Conservation (phyloP, 1,140 invertebrate species). For the Bombyx mori region ASM3026992v2 NC_085107.1:7376501-7377000, state of each 20-base stretch:
- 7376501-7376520: slow-evolving; percentile 51
- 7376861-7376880: slow-evolving; percentile 56
- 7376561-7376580: slow-evolving; percentile 43
- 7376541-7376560: slow-evolving; percentile 51
- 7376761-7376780: slow-evolving; percentile 20
- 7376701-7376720: too few species aligned
- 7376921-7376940: slow-evolving; percentile 54
- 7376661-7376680: too few species aligned
- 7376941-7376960: slow-evolving; percentile 44
- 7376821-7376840: slow-evolving; percentile 58
- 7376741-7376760: too few species aligned
- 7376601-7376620: slow-evolving; percentile 46
- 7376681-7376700: too few species aligned
- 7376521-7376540: slow-evolving; percentile 38
- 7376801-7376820: slow-evolving; percentile 46
- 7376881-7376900: slow-evolving; percentile 56
- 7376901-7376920: slow-evolving; percentile 54
- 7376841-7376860: slow-evolving; percentile 54
- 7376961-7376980: slow-evolving; percentile 39
- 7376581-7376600: slow-evolving; percentile 51
- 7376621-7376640: background rate
- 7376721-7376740: too few species aligned
- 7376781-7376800: slow-evolving; percentile 40
- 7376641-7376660: too few species aligned
- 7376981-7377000: slow-evolving; percentile 50